phyloP scores from a whole-genome alignment of 2,888 invertebrate genomes.

The Subacronicta megacephala region DNA sequence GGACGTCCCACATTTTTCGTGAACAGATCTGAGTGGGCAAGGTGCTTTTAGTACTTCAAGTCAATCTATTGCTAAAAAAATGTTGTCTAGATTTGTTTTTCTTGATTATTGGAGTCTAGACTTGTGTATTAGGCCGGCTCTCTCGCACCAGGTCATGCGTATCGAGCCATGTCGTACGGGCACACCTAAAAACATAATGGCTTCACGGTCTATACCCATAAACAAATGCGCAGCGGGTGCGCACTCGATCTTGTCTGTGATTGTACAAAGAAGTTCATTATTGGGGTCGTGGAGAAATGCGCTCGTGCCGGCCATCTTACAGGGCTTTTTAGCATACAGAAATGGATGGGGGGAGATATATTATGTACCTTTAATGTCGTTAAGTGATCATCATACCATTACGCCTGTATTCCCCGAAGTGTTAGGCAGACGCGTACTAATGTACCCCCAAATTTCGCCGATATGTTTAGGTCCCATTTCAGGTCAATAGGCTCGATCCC shows the following conservation, averaged over 20 bases:
- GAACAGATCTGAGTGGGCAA: too few species aligned
- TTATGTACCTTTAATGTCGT: too few species aligned
- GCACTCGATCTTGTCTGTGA: conserved; percentile 20
- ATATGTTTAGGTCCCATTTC: too few species aligned
- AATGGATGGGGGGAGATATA: too few species aligned
- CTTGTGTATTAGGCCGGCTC: conserved; percentile 38
- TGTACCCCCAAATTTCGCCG: too few species aligned
- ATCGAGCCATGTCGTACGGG: conserved; percentile 52
- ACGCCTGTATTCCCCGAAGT: too few species aligned
- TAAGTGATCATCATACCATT: too few species aligned
- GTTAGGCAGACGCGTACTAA: too few species aligned
- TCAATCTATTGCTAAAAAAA: conserved; percentile 6
- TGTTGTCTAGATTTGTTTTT: conserved; percentile 9
- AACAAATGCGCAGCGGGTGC: conserved; percentile 39
- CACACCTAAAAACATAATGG: conserved; percentile 61
- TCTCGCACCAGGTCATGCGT: conserved; percentile 57
- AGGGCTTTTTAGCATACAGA: too few species aligned
- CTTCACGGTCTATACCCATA: conserved; percentile 55
- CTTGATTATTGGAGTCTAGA: conserved; percentile 5
- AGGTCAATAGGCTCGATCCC: too few species aligned
- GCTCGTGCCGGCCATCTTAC: background rate
- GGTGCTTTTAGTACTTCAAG: too few species aligned
- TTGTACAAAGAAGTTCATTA: conserved; percentile 11
- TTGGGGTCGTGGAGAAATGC: conserved; percentile 1
- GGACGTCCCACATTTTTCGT: too few species aligned